Base-by-base conservation (phyloP, 2,888 invertebrate genomes). In the Caenorhabditis sp. region DNA sequence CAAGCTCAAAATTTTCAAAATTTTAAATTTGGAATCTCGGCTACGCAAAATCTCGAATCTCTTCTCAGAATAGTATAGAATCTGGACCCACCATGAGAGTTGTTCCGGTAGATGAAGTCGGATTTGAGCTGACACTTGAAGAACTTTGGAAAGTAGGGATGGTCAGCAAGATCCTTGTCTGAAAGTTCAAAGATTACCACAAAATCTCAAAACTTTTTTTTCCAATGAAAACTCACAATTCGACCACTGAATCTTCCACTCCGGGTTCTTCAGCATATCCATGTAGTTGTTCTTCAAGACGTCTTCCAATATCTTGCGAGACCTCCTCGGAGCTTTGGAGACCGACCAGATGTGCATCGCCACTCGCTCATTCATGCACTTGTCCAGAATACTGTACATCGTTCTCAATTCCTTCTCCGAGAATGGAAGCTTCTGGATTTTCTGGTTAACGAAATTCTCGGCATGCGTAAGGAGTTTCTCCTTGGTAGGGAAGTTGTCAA, bases 81-180 rank as follows among this genome's bases (percentile, higher is more conserved):
- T n/a, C n/a, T 24, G 35, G 22, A 19, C 59, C n/a, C 0, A 64
- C 64, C 64, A 64, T 64, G 64, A 44, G 44, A 28, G 44, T 64
- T 64, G 2, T 64, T 24, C 2, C 22, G 44, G 64, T 66, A 66
- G 28, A 28, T 44, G 16, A 49, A 44, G 8, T 66, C 64, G 3
- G 66, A 66, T 66, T 66, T 66, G 2, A 66, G 47, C 28, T 66
- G 47, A 47, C 47, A 31, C n/a, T 66, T 19, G 19, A 16, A 66
- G 28, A 66, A 66, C 24, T 47, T n/a, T 2, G 49, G 8, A 22
- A 66, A 66, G 19, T 47, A n/a, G 1, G 66, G 31, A n/a, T 66
- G 66, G 26, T 66, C 49, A 6, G 49, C 14, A 0, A 66, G 28
- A 12, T 66, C 66, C 1, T n/a, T 4, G 19, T 47, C 63, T 63